Evolutionary conservation across 1,140 invertebrate genomes (phyloP).

Genomic region (Drosophila pandora): DNA sequence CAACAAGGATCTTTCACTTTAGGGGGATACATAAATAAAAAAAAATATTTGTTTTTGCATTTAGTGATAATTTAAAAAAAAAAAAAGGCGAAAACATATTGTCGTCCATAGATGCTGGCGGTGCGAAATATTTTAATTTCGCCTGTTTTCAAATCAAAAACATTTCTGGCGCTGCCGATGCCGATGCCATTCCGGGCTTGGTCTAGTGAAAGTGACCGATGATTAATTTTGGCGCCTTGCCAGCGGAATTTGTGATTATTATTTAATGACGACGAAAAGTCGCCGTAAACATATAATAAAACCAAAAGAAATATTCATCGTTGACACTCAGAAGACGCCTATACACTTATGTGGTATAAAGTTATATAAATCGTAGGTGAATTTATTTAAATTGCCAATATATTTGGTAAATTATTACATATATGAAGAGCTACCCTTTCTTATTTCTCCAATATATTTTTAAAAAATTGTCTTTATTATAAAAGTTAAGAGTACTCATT

Average conservation of each 20-base stretch:
- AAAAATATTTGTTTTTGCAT: constrained; percentile 53
- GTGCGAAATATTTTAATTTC: constrained; percentile 68
- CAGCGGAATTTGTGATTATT: constrained; percentile 78
- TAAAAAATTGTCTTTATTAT: too few relatives aligned
- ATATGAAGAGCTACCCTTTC: not conserved
- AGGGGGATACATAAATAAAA: constrained; percentile 55
- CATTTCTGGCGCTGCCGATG: constrained; percentile 16
- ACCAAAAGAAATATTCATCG: constrained; percentile 17
- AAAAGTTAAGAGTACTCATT: constrained; percentile 21
- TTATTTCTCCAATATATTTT: not conserved
- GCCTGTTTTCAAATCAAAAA: constrained; percentile 57
- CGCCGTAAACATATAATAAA: constrained; percentile 60
- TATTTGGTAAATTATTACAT: not conserved
- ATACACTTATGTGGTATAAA: constrained; percentile 5
- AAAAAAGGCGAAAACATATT: constrained; percentile 46
- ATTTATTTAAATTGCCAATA: not conserved
- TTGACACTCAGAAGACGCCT: constrained; percentile 11
- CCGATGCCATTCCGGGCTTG: constrained; percentile 31
- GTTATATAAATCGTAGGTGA: not conserved
- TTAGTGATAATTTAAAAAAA: constrained; percentile 26
- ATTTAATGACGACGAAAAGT: constrained; percentile 79
- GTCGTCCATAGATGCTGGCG: constrained; percentile 35
- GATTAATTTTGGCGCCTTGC: constrained; percentile 72
- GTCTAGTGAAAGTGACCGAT: constrained; percentile 80
- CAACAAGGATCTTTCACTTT: constrained; percentile 6